Evolutionary conservation across 2,797 vertebrate genomes (phyloP).

Genomic region (Pangasius sanitwongsei): DNA sequence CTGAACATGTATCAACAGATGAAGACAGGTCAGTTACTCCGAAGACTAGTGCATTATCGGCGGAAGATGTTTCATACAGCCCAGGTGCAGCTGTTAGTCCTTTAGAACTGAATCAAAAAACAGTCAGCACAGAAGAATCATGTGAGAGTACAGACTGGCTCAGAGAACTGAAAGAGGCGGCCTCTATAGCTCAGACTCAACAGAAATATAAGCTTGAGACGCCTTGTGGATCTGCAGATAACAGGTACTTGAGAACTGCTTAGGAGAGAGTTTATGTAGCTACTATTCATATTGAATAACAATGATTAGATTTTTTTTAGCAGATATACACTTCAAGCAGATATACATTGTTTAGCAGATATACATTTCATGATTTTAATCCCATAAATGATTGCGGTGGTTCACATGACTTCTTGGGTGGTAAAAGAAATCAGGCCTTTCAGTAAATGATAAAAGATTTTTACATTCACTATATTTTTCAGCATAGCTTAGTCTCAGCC

Average conservation of each 20-base stretch:
- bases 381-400: neutral
- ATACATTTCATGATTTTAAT: neutral
- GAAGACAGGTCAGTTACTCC: conserved; percentile 19
- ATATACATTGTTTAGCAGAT: neutral
- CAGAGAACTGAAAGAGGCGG: conserved; percentile 69
- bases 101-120: conserved; percentile 48
- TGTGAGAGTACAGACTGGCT: conserved; percentile 67
- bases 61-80: conserved; percentile 18
- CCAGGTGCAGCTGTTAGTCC: conserved; percentile 8
- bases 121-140: conserved; percentile 19
- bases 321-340: neutral
- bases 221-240: conserved; percentile 42
- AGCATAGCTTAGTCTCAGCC: neutral
- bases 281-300: neutral
- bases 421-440: neutral
- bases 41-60: neutral
- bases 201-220: conserved; percentile 58
- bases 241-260: conserved; percentile 71
- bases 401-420: neutral
- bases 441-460: neutral
- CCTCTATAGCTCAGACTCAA: conserved; percentile 60
- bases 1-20: conserved; percentile 20
- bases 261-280: neutral
- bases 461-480: neutral
- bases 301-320: neutral